Percentiles rank a stretch among this genome's conserved stretches.
phyloP scores from a whole-genome alignment of 30 jellyfish, hydroid and myxozoan genomes.

The Aurelia aurita region DNA sequence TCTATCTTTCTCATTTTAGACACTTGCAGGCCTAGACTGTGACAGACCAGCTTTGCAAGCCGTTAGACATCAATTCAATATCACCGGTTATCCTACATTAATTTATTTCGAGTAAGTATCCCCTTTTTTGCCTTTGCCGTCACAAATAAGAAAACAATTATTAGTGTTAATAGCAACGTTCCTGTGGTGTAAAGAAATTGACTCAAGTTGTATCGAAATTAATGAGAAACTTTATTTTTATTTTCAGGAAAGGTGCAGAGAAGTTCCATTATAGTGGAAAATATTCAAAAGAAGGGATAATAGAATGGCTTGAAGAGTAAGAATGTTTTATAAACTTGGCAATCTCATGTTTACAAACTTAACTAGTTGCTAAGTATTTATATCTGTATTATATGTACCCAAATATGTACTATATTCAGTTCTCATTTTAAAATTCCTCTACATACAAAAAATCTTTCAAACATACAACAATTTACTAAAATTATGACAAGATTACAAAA shows the following conservation, averaged over 20 bases:
- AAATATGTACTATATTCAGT: too few relatives aligned
- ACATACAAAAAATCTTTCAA: too few relatives aligned
- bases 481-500: too few relatives aligned
- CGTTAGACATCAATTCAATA: conserved; percentile 84
- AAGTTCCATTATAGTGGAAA: conserved; percentile 83
- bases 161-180: too few relatives aligned
- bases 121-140: not conserved
- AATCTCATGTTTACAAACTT: not conserved
- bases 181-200: too few relatives aligned
- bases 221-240: not conserved
- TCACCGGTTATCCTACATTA: conserved; percentile 95
- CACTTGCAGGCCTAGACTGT: conserved; percentile 93
- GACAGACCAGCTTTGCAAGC: conserved; percentile 84
- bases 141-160: too few relatives aligned
- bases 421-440: too few relatives aligned
- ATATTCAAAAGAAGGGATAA: conserved; percentile 84
- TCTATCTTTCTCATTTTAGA: conserved; percentile 55
- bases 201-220: not conserved
- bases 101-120: conserved; percentile 87
- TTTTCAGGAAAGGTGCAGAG: conserved; percentile 83
- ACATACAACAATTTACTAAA: too few relatives aligned
- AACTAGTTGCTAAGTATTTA: too few relatives aligned
- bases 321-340: not conserved
- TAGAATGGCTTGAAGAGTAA: conserved; percentile 91
- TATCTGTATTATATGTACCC: too few relatives aligned